Evolutionary conservation across 2,113 vertebrate genomes (phyloP).

Genomic region (Colaptes auratus): DNA sequence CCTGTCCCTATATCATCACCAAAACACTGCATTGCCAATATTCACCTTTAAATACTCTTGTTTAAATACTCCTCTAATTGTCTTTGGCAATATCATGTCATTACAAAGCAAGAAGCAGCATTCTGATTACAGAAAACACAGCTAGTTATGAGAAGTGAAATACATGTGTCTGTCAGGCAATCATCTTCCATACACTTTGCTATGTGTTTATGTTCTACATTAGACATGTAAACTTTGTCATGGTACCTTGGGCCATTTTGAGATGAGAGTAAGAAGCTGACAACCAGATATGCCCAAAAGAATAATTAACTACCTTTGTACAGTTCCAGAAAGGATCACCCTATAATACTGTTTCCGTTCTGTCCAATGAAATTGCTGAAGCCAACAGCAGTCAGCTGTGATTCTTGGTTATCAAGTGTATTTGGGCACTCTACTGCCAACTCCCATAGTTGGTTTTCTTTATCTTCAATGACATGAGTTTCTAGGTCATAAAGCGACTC

Average conservation of each 20-base stretch:
- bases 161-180: background rate
- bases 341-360: background rate
- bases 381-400: background rate
- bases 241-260: background rate
- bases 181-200: background rate
- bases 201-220: accelerated
- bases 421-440: background rate
- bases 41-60: background rate
- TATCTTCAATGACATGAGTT: background rate
- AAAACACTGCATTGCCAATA: background rate
- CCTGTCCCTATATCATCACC: background rate
- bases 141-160: background rate
- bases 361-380: background rate
- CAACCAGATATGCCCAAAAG: background rate
- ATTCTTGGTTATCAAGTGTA: background rate
- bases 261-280: background rate
- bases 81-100: background rate
- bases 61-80: background rate
- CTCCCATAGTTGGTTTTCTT: background rate
- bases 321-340: background rate
- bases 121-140: background rate
- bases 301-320: background rate
- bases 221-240: background rate
- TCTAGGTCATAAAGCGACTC: background rate
- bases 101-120: background rate